These are phyloP conservation scores for Eretmocerus hayati DNA, from an alignment of 2,888 invertebrate species.

Conservation along the genomic window DNA sequence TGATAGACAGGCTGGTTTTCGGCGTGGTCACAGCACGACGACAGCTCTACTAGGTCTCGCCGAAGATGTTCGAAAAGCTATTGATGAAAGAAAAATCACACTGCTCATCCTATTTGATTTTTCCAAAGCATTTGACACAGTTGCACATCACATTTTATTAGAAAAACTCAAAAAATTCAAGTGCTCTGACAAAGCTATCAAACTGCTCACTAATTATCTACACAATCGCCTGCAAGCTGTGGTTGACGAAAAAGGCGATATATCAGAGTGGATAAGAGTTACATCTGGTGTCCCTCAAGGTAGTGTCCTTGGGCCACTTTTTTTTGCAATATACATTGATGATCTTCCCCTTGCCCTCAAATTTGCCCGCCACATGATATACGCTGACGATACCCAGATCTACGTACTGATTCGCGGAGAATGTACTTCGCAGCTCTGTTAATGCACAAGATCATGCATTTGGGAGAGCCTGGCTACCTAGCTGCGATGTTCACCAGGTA, in stretches of 20 bases:
- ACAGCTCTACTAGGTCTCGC: not conserved
- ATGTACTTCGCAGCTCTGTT: too few species aligned
- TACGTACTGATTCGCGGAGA: too few species aligned
- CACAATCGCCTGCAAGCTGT: not conserved
- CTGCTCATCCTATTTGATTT: not conserved
- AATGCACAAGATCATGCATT: too few species aligned
- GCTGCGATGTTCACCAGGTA: too few species aligned
- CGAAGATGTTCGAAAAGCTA: not conserved
- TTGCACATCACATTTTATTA: not conserved
- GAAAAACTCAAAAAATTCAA: not conserved
- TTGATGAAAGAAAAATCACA: not conserved
- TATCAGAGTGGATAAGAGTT: not conserved
- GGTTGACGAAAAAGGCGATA: not conserved
- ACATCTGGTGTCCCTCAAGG: not conserved
- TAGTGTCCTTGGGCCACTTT: not conserved
- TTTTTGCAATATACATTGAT: not conserved
- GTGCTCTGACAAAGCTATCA: not conserved
- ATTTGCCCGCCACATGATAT: not conserved
- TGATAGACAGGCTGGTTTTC: not conserved
- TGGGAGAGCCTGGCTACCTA: too few species aligned
- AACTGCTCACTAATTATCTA: not conserved
- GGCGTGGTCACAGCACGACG: not conserved
- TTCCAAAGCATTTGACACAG: not conserved
- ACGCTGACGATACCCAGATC: not conserved
- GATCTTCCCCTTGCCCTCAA: not conserved